These are phyloP conservation scores for Drosophila jambulina DNA, from an alignment of 1,140 invertebrate species.

Conservation along the genomic window DNA sequence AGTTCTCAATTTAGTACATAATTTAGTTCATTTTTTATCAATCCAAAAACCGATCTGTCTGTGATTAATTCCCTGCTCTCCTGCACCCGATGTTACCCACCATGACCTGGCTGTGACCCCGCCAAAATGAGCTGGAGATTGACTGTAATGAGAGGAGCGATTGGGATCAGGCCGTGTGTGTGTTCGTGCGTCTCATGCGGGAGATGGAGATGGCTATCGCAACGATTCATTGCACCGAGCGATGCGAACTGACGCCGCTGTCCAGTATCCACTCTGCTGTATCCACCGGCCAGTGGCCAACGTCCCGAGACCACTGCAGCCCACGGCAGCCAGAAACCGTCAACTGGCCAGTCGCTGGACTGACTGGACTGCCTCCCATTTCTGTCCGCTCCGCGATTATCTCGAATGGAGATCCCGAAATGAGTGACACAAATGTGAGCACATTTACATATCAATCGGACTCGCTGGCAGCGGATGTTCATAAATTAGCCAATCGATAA, in stretches of 20 bases:
- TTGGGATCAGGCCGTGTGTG: constrained; percentile 66
- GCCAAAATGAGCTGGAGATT: constrained; percentile 74
- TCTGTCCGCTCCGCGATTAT: constrained; percentile 36
- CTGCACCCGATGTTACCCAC: constrained; percentile 63
- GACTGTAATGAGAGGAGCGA: constrained; percentile 78
- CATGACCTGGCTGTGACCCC: constrained; percentile 62
- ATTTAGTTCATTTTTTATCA: background rate
- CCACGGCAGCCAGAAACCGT: constrained; percentile 19
- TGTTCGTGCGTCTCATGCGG: constrained; percentile 76
- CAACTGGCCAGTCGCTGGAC: constrained; percentile 21
- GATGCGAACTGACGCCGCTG: constrained; percentile 47
- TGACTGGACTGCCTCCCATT: constrained; percentile 35
- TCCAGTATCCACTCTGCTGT: constrained; percentile 13
- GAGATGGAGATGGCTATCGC: constrained; percentile 69
- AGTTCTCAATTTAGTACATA: no score
- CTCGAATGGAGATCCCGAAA: constrained; percentile 32
- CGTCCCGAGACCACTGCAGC: constrained; percentile 5
- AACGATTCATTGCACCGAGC: constrained; percentile 72
- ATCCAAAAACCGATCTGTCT: background rate
- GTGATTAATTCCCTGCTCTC: background rate
- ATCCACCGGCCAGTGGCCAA: constrained; percentile 1
- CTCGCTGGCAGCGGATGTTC: constrained; percentile 75
- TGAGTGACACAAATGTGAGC: constrained; percentile 83
- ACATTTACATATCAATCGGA: constrained; percentile 83
- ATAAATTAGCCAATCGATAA: constrained; percentile 85